Base-by-base conservation (phyloP, 1,140 invertebrate species). In the Tribolium madens region DNA sequence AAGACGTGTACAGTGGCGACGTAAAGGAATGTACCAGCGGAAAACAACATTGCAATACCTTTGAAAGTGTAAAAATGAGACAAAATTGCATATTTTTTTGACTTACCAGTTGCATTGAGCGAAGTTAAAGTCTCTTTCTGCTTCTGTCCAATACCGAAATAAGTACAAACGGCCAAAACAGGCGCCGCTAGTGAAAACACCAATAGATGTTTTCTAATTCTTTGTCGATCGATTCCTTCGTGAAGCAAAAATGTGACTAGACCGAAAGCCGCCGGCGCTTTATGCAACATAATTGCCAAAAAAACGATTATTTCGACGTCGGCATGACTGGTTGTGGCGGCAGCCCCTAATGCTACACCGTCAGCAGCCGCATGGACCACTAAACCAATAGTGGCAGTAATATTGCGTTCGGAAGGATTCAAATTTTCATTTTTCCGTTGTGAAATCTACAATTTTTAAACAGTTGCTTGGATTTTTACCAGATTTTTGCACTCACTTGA, bases 221-320 rank as follows among this genome's bases (percentile, higher is more conserved):
- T 89, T 79, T 92, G 92, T 83, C 93, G 91, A 84, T 99, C 97
- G 6, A 99, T 90, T 1, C 96, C 96, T 85, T 97, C 97, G 84
- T 98, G 96, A 75, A 99, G 86, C 57, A 99, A 88, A 87, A 99
- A 99, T 26, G 97, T 98, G 9, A 99, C 97, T 1, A 99, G 88
- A 33, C 98, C 98, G 90, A 99, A 99, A 4, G 98, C 96, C 17
- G 98, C 97, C 2, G 98, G 98, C 9, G 97, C 97, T 88, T 99
- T 99, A 84, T 99, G 98, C 10, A 99, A 88, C 97, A 99, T 99
- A 78, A 99, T 99, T 17, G 98, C 98, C 33, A 98, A 85, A 86
- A 99, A 99, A 13, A 99, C 97, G 78, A 99, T 98, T 82, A 98
- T 92, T 88, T 99, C 98, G 2, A 99, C 96, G 84, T 98, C 97